Evolutionary conservation across 1,140 invertebrate species (phyloP).

Genomic region (Heterodera schachtii): DNA sequence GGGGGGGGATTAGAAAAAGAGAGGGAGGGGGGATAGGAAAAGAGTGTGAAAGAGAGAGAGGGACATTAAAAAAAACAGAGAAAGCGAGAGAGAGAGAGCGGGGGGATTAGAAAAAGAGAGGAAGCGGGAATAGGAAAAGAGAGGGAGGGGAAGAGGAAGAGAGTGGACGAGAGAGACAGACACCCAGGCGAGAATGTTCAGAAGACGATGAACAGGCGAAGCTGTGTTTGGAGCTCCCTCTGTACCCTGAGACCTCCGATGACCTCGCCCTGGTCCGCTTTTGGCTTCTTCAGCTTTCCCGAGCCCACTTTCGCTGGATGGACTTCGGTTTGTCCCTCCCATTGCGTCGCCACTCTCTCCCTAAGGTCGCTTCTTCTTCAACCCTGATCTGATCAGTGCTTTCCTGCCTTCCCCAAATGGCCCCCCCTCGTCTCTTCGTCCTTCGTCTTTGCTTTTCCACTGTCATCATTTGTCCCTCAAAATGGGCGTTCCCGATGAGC

Average conservation of each 20-base stretch:
- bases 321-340: not conserved
- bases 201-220: not conserved
- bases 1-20: no score
- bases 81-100: no score
- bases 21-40: no score
- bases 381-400: not conserved
- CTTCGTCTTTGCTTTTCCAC: not conserved
- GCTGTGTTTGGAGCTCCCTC: constrained; percentile 9
- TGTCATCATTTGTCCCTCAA: not conserved
- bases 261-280: not conserved
- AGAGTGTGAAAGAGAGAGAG: no score
- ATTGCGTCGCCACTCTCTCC: not conserved
- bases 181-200: not conserved
- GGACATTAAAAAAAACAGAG: no score
- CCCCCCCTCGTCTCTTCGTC: not conserved
- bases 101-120: no score
- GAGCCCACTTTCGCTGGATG: constrained; percentile 3
- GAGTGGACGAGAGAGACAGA: no score
- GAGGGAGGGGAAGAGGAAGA: no score
- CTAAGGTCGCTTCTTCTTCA: constrained; percentile 4
- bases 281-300: constrained; percentile 1
- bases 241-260: not conserved
- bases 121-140: no score
- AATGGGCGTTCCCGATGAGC: constrained; percentile 9
- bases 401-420: not conserved